Base-by-base conservation (phyloP, 2,888 invertebrate genomes). In the Shargacucullia verbasci region DNA sequence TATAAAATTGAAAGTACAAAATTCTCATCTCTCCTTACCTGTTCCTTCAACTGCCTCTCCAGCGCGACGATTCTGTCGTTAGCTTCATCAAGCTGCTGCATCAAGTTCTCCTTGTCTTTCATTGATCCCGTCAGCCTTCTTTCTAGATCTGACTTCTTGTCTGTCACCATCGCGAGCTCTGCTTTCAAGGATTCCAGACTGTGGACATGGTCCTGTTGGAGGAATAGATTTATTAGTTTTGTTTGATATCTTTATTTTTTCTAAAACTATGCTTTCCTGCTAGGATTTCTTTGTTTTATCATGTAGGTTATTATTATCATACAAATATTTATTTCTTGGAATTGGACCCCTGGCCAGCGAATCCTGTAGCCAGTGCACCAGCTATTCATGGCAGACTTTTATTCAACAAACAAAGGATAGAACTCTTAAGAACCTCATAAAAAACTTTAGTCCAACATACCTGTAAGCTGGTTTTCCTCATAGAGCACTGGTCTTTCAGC, bases 101-200 rank as follows among this genome's bases (percentile, higher is more conserved):
- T 95, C 49, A 98, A 93, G 63, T 96, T 95, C 63, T 98, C 97
- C 73, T 98, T 95, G 87, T 99, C 98, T 59, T 96, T 95, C 12
- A 97, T 95, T 7, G 97, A 94, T 65, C 95, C 93, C 64, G 96
- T 95, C 65, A 99, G 95, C 78, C 97, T 95, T 84, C 97, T 95
- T 87, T 99, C 99, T 76, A 99, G 91, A 75, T 99, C 98, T 52
- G 95, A 94, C 81, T 97, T 97, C 86, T 98, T 97, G 76, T 97
- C 97, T 29, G 96, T 96, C 66, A 98, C 96, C 79, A 98, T 88
- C 76, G 97, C 96, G 61, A 99, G 95, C 95, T 99, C 98, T 78
- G 98, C 97, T 85, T 97, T 96, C 12, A 99, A 95, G 49, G 97
- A 96, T 82, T 98, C 98, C 79, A 98, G 94, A 83, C 98, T 98